These are phyloP conservation scores for Hyphantria cunea DNA, from an alignment of 1,140 invertebrate species.

Conservation along the genomic window DNA sequence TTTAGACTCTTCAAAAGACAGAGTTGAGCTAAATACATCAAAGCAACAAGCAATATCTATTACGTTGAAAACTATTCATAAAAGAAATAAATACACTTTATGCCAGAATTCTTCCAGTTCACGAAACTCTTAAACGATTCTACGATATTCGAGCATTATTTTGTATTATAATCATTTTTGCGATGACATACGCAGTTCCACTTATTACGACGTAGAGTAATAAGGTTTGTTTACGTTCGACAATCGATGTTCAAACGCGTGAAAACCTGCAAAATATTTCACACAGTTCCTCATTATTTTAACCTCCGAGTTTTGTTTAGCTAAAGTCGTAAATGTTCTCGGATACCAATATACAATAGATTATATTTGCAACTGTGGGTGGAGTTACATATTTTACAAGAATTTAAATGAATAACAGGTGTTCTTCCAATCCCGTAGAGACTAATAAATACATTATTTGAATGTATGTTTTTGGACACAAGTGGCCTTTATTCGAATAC, in stretches of 20 bases:
- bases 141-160: neutral
- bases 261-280: slow-evolving; percentile 3
- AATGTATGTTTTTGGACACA: neutral
- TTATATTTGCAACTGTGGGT: slow-evolving; percentile 4
- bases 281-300: slow-evolving; percentile 13
- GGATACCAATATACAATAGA: slow-evolving; percentile 14
- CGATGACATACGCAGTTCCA: slow-evolving; percentile 1
- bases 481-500: neutral
- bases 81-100: neutral
- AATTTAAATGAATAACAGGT: slow-evolving; percentile 1
- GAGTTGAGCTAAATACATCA: too few relatives aligned
- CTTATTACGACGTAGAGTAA: neutral
- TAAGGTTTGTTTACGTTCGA: slow-evolving; percentile 12
- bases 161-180: neutral
- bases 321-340: neutral
- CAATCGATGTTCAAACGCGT: slow-evolving; percentile 12
- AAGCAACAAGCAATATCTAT: neutral
- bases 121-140: neutral
- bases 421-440: neutral
- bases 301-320: neutral
- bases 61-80: neutral
- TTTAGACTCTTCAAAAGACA: too few relatives aligned
- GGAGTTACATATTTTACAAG: slow-evolving; percentile 10
- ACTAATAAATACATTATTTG: slow-evolving; percentile 1
- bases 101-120: slow-evolving; percentile 7